Conservation (phyloP, 2,888 invertebrate species). For the Pterostichus niger region DNA sequence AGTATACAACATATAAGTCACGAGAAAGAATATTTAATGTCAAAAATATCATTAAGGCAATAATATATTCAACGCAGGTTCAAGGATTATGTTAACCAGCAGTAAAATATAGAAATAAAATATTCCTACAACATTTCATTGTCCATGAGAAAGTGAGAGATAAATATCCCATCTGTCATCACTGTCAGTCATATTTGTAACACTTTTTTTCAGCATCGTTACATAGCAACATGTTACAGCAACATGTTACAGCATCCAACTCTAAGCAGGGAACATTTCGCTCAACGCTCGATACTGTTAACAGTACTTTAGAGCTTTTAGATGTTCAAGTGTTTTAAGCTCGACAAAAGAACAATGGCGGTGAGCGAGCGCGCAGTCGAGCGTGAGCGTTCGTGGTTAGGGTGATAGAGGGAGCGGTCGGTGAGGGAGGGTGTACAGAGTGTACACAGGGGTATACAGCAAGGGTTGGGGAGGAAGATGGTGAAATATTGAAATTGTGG, state of each 20-base stretch:
- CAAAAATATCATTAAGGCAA: too few relatives aligned
- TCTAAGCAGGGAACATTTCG: constrained; percentile 25
- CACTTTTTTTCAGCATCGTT: constrained; percentile 32
- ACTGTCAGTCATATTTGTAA: neutral
- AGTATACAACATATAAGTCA: too few relatives aligned
- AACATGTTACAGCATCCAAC: neutral
- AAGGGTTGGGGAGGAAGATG: constrained; percentile 11
- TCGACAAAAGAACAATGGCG: constrained; percentile 70
- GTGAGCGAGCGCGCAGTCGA: constrained; percentile 36
- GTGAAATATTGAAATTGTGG: neutral
- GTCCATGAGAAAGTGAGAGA: too few relatives aligned
- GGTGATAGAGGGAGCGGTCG: neutral
- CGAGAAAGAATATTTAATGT: too few relatives aligned
- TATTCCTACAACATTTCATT: neutral
- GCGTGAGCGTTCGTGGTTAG: constrained; percentile 48
- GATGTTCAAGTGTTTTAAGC: constrained; percentile 69
- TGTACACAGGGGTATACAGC: neutral
- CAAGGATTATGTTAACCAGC: too few relatives aligned
- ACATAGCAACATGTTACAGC: neutral
- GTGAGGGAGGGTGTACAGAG: constrained; percentile 2
- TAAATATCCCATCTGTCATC: too few relatives aligned
- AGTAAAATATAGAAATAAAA: neutral
- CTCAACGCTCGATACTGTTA: constrained; percentile 58
- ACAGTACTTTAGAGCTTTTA: constrained; percentile 68
- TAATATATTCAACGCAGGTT: too few relatives aligned